These are phyloP conservation scores for Hippasteria phrygiana DNA, from an alignment of 53 echinoderm and acorn worm species.

Conservation along the genomic window DNA sequence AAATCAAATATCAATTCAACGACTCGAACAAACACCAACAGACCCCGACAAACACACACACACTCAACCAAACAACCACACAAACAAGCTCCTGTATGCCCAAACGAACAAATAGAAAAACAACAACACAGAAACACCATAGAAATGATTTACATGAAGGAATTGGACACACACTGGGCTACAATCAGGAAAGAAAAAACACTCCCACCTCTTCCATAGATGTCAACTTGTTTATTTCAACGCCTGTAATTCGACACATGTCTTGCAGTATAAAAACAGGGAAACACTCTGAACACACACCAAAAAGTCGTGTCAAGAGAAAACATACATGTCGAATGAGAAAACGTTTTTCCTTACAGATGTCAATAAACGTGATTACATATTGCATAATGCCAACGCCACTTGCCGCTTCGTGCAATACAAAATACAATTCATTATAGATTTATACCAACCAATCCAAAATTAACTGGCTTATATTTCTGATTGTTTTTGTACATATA, in stretches of 20 bases:
- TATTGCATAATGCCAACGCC: slow-evolving; percentile 13
- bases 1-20: too few relatives aligned
- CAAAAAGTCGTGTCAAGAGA: background rate
- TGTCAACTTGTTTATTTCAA: background rate
- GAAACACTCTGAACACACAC: background rate
- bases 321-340: background rate
- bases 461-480: background rate
- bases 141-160: too few relatives aligned
- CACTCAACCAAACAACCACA: too few relatives aligned
- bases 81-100: too few relatives aligned
- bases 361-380: background rate
- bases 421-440: background rate
- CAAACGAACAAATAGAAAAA: too few relatives aligned
- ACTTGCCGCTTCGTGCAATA: background rate
- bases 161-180: too few relatives aligned
- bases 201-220: background rate
- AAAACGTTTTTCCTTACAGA: background rate
- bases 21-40: too few relatives aligned
- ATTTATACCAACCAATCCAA: background rate
- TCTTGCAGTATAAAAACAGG: background rate
- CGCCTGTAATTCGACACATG: background rate
- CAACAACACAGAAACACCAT: too few relatives aligned
- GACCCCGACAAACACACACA: too few relatives aligned
- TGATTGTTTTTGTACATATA: slow-evolving; percentile 39
- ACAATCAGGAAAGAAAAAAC: background rate